These are phyloP conservation scores for Paragorgia papillata DNA, from an alignment of 92 coral and sea anemone genomes.

Conservation along the genomic window DNA sequence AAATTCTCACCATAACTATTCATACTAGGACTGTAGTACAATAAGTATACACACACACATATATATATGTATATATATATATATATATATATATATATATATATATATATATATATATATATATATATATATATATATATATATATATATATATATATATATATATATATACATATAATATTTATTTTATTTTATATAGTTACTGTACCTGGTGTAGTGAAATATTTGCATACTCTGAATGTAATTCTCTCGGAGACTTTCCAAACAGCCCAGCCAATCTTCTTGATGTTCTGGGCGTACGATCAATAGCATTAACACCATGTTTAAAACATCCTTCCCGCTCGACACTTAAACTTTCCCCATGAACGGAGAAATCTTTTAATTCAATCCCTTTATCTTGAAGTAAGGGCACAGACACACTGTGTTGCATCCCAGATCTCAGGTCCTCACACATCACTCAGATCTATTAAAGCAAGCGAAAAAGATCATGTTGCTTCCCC, in stretches of 20 bases:
- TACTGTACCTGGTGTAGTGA: constrained; percentile 33
- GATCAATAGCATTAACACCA: background rate
- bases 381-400: constrained; percentile 28
- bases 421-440: constrained; percentile 21
- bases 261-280: constrained; percentile 40
- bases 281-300: constrained; percentile 21
- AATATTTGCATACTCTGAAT: constrained; percentile 38
- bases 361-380: constrained; percentile 5
- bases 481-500: no score
- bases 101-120: background rate
- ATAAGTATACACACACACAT: no score
- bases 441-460: constrained; percentile 16
- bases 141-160: background rate
- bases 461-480: no score
- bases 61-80: no score
- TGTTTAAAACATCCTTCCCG: constrained; percentile 25
- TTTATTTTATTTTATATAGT: background rate
- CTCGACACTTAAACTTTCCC: background rate
- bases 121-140: background rate
- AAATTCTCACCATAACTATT: no score
- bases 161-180: background rate
- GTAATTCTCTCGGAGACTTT: constrained; percentile 44
- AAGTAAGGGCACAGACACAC: constrained; percentile 31
- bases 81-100: no score
- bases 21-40: no score